Evolutionary conservation across 2,888 invertebrate genomes (phyloP), one percentile per base, ranked within the genome.

Genomic region (Trachelus troglodyta): DNA sequence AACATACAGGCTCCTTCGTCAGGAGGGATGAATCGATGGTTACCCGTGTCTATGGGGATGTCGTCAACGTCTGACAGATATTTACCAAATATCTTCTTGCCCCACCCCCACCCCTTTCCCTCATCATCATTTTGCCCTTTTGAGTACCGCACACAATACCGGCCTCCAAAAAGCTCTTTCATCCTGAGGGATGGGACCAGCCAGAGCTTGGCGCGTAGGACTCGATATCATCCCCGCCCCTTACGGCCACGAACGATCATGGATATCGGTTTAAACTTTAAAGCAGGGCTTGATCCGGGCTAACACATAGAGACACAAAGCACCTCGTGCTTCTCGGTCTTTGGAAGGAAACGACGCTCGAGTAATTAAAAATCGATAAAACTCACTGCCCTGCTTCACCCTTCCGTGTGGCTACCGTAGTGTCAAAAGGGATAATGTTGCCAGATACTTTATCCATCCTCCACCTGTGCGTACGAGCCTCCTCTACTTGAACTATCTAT

Each of bases 321-420:
- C 79, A 73, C 75, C 69, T 80, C 69, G 69, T 74, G 33, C 71
- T n/a, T 69, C 71, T 81, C 71, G 82, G 82, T 83, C 82, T 87
- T 85, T 78, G 83, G 83, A 6, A 85, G 83, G 81, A 87, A 87
- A 83, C 88, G 88, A 87, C 85, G 87, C 87, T 40, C 84, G 84
- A 87, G 86, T 89, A 90, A 90, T 89, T 90, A 89, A 90, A 90
- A 90, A 87, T 90, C 90, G 88, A 90, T 90, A 88, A 85, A 87
- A 88, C 87, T 87, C 80, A 88, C 82, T 89, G 86, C 85, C 87
- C 87, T 83, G 83, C 82, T 87, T 81, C 79, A 79, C 77, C 80
- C 78, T 69, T 33, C 69, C 74, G 56, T 33, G 33, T 77, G 34
- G 37, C 30, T 4, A 40, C 0, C 23, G 40, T 6, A 6, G 6